Conservation (phyloP, 2,797 vertebrate genomes). For the Allobates femoralis region DNA sequence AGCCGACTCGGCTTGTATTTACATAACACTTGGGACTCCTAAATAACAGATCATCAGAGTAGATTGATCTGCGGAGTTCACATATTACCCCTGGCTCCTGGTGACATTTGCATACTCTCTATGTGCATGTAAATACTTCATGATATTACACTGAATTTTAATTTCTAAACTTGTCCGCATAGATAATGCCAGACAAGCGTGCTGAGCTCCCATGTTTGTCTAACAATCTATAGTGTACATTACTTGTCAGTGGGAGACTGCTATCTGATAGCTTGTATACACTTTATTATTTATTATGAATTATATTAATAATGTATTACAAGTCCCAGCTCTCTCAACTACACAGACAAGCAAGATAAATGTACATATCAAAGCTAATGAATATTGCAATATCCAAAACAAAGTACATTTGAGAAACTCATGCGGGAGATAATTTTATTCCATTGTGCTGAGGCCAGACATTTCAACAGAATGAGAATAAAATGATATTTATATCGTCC, state of each 20-base stretch:
- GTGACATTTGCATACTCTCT: constrained; percentile 46
- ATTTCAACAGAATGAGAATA: background rate
- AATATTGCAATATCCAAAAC: constrained; percentile 2
- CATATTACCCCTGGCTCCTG: constrained; percentile 20
- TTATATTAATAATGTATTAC: constrained; percentile 39
- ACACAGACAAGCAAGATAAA: constrained; percentile 27
- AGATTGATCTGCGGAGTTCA: constrained; percentile 25
- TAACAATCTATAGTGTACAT: constrained; percentile 7
- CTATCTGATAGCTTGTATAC: constrained; percentile 9
- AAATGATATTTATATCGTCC: constrained; percentile 8
- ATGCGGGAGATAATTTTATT: background rate
- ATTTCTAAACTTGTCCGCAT: background rate
- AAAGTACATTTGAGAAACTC: background rate
- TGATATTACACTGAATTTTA: constrained; percentile 37
- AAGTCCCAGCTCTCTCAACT: background rate
- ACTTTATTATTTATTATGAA: constrained; percentile 37
- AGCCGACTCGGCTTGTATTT: constrained; percentile 10
- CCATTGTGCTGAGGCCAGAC: background rate
- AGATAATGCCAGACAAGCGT: constrained; percentile 1
- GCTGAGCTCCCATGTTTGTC: background rate
- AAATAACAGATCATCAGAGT: constrained; percentile 32
- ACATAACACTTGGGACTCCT: constrained; percentile 43
- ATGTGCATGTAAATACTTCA: constrained; percentile 42
- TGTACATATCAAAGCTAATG: constrained; percentile 12
- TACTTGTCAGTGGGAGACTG: constrained; percentile 1